Evolutionary conservation across 2,888 invertebrate genomes (phyloP).

Genomic region (Pherbina coryleti): DNA sequence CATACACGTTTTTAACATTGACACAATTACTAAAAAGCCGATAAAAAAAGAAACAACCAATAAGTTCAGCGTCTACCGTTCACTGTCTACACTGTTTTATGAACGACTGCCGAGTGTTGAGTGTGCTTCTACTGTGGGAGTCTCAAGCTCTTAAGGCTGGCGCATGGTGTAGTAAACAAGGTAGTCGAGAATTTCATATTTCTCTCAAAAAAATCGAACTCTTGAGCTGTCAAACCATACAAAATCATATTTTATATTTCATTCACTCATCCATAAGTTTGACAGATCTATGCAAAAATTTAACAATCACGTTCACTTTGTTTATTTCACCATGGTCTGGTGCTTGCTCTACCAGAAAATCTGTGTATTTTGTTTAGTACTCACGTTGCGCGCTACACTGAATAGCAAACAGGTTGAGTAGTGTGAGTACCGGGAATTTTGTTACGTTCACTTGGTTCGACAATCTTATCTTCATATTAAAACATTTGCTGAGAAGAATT

Average conservation of each 20-base stretch:
- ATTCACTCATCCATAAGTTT: no score
- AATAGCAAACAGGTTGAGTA: neutral
- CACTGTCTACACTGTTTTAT: neutral
- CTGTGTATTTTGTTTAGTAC: neutral
- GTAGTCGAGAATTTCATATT: no score
- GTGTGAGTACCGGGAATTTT: neutral
- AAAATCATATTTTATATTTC: no score
- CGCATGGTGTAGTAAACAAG: no score
- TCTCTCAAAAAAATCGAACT: no score
- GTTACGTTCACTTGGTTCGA: neutral
- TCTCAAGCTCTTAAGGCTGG: neutral
- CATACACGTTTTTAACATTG: neutral
- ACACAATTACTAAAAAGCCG: neutral
- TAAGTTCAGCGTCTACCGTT: neutral
- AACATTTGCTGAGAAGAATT: no score
- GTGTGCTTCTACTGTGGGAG: neutral
- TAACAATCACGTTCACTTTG: no score
- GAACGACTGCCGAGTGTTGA: constrained; percentile 24
- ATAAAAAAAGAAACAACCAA: neutral
- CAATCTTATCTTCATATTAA: no score
- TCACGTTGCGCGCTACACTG: neutral
- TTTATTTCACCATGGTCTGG: no score
- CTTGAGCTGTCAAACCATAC: no score
- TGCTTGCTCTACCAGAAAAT: neutral
- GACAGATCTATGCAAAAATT: no score